Percentiles rank a stretch among this genome's conserved stretches.
phyloP scores from a whole-genome alignment of 2,797 vertebrate species.

The Falco peregrinus region DNA sequence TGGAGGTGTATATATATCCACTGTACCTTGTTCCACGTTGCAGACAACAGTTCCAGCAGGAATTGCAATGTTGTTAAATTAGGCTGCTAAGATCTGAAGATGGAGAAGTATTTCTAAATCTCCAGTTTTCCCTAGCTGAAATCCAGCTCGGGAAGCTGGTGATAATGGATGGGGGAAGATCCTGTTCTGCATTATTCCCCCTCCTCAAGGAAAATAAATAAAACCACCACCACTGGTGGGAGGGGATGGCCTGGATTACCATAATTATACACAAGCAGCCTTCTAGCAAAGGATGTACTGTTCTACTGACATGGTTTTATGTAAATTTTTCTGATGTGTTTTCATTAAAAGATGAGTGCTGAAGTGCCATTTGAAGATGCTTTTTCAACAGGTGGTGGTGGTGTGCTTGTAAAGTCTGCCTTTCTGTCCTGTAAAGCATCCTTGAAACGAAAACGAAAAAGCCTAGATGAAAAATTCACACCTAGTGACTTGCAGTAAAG shows the following conservation, averaged over 20 bases:
- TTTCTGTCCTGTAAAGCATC: background rate
- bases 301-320: background rate
- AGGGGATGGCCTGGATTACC: background rate
- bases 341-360: background rate
- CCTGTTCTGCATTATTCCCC: background rate
- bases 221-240: background rate
- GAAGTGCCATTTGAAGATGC: background rate
- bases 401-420: background rate
- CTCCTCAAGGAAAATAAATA: constrained; percentile 4
- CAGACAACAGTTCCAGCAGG: background rate
- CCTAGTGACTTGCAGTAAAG: background rate
- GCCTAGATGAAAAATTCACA: background rate
- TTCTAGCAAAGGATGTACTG: constrained; percentile 8
- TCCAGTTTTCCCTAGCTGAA: background rate
- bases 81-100: background rate
- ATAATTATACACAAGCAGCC: constrained; percentile 4
- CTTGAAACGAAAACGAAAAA: background rate
- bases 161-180: background rate
- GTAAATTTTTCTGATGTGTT: background rate
- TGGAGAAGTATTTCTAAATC: background rate
- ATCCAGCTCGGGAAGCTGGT: background rate
- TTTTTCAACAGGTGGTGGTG: background rate
- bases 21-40: background rate
- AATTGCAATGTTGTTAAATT: background rate
- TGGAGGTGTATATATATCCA: background rate